Evolutionary conservation across 2,113 vertebrate genomes (phyloP), one percentile per base, ranked within the genome.

Genomic region (Callaeas wilsoni): DNA sequence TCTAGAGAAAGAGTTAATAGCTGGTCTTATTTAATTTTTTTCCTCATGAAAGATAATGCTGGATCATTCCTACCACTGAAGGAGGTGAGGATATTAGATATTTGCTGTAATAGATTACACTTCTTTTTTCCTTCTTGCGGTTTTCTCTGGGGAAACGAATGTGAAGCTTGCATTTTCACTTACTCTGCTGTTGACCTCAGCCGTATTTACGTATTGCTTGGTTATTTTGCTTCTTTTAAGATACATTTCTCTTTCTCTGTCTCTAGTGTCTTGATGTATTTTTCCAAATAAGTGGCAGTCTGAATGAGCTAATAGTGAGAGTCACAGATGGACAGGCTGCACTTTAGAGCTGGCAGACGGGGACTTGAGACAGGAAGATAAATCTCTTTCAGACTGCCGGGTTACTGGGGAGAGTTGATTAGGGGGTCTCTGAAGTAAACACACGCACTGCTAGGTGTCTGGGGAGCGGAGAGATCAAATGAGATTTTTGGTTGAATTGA

Each of bases 291-390:
- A 90, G 62, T 57, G 46, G 20, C 42, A 78, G 29, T 62, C 62
- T 87, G 89, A 73, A 59, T 0, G 49, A 93, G 57, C 57, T 94
- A 44, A 68, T 84, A 52, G 23, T 52, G 64, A 83, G 63, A 79
- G 56, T 77, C 91, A 83, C 78, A 76, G 96, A 87, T 60, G 84
- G 94, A 74, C 75, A 84, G 87, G 64, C 62, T 87, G 83, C 57
- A 60, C 87, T 94, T 87, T 16, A 14, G 62, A 57, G 39, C 15
- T 94, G 87, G 71, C 86, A 95, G 89, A 49, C 49, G n/a, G 90
- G 77, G 70, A 39, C 52, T 33, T 27, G 57, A 49, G 67, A 87
- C 60, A 65, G 59, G 67, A 83, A 92, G 77, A 94, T 85, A 71
- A 83, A 95, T 91, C 60, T 90, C 84, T 76, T 64, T 87, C 85